phyloP scores from a whole-genome alignment of 2,797 vertebrate species.

The Triplophysa bombifrons region DNA sequence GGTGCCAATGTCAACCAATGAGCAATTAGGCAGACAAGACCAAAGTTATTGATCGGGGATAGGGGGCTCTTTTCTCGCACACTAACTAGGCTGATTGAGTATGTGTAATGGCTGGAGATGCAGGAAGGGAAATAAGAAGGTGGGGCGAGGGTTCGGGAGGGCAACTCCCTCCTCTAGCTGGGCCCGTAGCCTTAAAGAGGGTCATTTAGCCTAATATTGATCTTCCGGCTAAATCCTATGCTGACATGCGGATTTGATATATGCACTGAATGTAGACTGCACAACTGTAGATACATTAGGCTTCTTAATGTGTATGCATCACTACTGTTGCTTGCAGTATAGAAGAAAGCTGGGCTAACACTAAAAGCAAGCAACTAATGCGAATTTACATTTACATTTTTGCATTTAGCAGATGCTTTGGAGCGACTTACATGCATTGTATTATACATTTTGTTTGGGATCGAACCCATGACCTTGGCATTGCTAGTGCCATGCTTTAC shows the following conservation, averaged over 20 bases:
- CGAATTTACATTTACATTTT: background rate
- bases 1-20: constrained; percentile 81
- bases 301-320: background rate
- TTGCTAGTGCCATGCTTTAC: no score
- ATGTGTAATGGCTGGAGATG: constrained; percentile 62
- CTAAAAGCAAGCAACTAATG: background rate
- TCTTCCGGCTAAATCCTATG: constrained; percentile 60
- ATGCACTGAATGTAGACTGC: constrained; percentile 35
- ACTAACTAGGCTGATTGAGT: constrained; percentile 76
- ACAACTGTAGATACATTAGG: constrained; percentile 42
- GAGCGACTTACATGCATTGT: no score
- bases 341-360: background rate
- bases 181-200: constrained; percentile 68
- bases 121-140: constrained; percentile 8
- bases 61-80: constrained; percentile 71
- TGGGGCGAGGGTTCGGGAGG: constrained; percentile 57
- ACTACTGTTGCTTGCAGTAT: background rate
- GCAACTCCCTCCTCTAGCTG: constrained; percentile 64
- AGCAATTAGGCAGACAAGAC: constrained; percentile 87
- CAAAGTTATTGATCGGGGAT: constrained; percentile 80
- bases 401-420: no score
- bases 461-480: no score
- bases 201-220: constrained; percentile 72
- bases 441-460: no score
- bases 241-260: constrained; percentile 54